A percentile compares a stretch with the other conserved stretches of the same genome.
These are phyloP conservation scores for Agrotis clavis DNA, from an alignment of 2,888 invertebrate species.

Conservation along the genomic window DNA sequence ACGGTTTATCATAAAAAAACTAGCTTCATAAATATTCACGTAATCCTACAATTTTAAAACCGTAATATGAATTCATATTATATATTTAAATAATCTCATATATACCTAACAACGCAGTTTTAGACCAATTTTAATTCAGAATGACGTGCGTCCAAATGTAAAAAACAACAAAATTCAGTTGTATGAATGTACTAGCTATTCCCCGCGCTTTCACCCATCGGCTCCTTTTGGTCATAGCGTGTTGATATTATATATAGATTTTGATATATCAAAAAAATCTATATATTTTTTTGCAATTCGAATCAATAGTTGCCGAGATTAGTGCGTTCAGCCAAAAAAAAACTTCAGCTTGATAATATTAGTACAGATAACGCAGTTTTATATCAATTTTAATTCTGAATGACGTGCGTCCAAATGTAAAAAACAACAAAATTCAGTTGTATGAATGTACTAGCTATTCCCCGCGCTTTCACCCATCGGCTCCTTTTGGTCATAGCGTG, in stretches of 20 bases:
- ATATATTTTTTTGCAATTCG: too few species aligned
- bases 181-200: neutral
- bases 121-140: constrained; percentile 40
- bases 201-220: too few species aligned
- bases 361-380: constrained; percentile 30
- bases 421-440: constrained; percentile 24
- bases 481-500: too few species aligned
- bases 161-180: constrained; percentile 25
- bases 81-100: constrained; percentile 27
- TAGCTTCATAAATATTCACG: constrained; percentile 23
- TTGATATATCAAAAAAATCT: too few species aligned
- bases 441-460: neutral
- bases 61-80: constrained; percentile 11
- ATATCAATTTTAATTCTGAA: constrained; percentile 45
- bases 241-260: too few species aligned
- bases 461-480: too few species aligned
- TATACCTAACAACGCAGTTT: constrained; percentile 32
- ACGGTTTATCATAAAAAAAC: constrained; percentile 23
- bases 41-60: constrained; percentile 29
- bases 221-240: too few species aligned
- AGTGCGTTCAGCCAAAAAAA: too few species aligned
- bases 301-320: too few species aligned
- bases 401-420: constrained; percentile 46
- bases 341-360: too few species aligned
- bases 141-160: constrained; percentile 49